phyloP scores from a whole-genome alignment of 2,113 vertebrate genomes.

The Ornithorhynchus anatinus region DNA sequence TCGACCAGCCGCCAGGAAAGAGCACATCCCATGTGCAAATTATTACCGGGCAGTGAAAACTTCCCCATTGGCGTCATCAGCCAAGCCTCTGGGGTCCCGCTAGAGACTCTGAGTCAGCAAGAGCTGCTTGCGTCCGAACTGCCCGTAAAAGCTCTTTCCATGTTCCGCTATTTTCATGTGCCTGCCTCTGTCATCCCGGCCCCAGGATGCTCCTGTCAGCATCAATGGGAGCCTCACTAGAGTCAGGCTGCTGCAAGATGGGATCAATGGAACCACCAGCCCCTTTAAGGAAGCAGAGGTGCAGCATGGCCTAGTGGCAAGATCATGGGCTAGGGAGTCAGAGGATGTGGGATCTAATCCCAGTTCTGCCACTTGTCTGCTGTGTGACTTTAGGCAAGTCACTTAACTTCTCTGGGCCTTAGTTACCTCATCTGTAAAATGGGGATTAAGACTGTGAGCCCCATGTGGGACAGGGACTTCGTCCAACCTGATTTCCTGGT shows the following conservation, averaged over 20 bases:
- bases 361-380: too few species aligned
- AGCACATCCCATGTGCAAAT: background rate
- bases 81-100: background rate
- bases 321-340: too few species aligned
- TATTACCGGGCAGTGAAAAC: conserved; percentile 2
- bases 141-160: background rate
- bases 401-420: too few species aligned
- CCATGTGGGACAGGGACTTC: too few species aligned
- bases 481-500: too few species aligned
- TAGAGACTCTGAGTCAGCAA: background rate
- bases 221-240: background rate
- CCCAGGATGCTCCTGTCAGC: conserved; percentile 20
- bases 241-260: background rate
- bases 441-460: too few species aligned
- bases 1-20: background rate
- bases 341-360: too few species aligned
- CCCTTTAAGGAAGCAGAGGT: background rate
- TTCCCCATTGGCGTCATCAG: background rate
- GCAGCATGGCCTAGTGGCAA: background rate
- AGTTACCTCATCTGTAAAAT: too few species aligned
- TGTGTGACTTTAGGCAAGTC: too few species aligned
- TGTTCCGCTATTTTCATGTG: background rate
- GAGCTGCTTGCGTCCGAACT: background rate
- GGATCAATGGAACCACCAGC: background rate
- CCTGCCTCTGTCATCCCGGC: background rate